A percentile compares a stretch with the other conserved stretches of the same genome.
These are phyloP conservation scores for Triplophysa rosa DNA, from an alignment of 2,113 vertebrate species.

Conservation along the genomic window DNA sequence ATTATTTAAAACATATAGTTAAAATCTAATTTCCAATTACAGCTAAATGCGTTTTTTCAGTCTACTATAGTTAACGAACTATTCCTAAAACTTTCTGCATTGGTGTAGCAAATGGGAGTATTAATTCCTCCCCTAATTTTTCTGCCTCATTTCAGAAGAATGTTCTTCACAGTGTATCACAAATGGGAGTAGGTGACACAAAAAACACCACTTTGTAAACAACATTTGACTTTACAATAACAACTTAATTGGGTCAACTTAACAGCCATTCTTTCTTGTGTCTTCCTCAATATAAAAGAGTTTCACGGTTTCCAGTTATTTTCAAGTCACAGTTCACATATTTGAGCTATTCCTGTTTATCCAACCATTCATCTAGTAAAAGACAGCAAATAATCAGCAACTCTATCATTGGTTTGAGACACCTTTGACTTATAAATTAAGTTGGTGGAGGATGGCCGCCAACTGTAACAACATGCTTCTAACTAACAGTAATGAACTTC, in stretches of 20 bases:
- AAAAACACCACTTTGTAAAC: constrained; percentile 51
- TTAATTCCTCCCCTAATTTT: constrained; percentile 32
- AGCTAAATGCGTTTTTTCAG: neutral
- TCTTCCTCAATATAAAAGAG: constrained; percentile 38
- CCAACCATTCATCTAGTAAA: neutral
- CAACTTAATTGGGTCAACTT: constrained; percentile 49
- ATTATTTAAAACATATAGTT: too few species aligned
- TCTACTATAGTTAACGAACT: neutral
- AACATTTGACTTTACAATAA: constrained; percentile 56
- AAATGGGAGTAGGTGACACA: constrained; percentile 54
- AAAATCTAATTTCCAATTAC: neutral
- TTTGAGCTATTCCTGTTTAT: neutral
- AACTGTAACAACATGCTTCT: constrained; percentile 50
- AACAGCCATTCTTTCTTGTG: constrained; percentile 30
- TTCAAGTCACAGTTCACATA: neutral
- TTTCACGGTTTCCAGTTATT: constrained; percentile 25
- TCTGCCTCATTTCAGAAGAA: constrained; percentile 46
- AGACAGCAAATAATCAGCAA: neutral
- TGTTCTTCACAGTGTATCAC: constrained; percentile 37
- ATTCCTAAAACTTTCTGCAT: neutral
- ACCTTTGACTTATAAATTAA: neutral
- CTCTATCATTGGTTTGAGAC: too few species aligned
- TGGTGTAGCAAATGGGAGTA: constrained; percentile 1
- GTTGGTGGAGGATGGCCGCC: constrained; percentile 29
- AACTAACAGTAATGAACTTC: constrained; percentile 73